These are phyloP conservation scores for Acanthopagrus latus DNA, from an alignment of 2,797 vertebrate species.

Conservation along the genomic window DNA sequence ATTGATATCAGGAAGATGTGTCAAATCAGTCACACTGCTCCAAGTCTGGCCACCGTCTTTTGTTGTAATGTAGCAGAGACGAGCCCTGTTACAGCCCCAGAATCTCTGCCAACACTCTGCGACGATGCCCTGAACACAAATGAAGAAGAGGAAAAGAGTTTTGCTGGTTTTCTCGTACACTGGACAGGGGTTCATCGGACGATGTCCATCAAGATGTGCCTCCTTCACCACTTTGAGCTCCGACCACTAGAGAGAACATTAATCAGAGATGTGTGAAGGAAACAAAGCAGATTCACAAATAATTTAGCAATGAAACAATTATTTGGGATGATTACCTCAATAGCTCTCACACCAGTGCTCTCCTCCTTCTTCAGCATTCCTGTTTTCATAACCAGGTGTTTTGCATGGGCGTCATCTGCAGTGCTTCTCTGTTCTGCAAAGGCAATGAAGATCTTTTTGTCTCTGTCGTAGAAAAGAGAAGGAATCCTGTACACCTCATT, in stretches of 20 bases:
- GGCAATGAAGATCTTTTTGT: background rate
- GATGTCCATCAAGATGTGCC: background rate
- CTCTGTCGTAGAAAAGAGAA: constrained; percentile 3
- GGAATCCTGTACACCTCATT: constrained; percentile 22
- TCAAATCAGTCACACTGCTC: constrained; percentile 76
- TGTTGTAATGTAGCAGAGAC: constrained; percentile 81
- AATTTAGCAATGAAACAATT: background rate
- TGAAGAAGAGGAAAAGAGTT: constrained; percentile 49
- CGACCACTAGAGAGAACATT: constrained; percentile 22
- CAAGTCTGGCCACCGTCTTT: constrained; percentile 70
- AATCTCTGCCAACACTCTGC: too few relatives aligned
- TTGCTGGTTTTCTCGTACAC: constrained; percentile 20
- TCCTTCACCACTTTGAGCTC: background rate
- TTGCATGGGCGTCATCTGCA: rapidly evolving
- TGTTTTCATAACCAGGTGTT: constrained; percentile 7
- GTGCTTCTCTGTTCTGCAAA: constrained; percentile 10
- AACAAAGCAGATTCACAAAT: background rate
- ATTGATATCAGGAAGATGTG: constrained; percentile 59
- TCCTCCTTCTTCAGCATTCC: background rate
- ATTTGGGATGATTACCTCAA: background rate
- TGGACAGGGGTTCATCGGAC: constrained; percentile 34
- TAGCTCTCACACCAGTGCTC: background rate
- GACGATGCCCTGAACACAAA: background rate
- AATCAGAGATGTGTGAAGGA: too few relatives aligned
- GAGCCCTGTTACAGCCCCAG: constrained; percentile 62